Evolutionary conservation across 2,888 invertebrate species (phyloP), one percentile per base, ranked within the genome.

Genomic region (Sinohyriopsis cumingii): DNA sequence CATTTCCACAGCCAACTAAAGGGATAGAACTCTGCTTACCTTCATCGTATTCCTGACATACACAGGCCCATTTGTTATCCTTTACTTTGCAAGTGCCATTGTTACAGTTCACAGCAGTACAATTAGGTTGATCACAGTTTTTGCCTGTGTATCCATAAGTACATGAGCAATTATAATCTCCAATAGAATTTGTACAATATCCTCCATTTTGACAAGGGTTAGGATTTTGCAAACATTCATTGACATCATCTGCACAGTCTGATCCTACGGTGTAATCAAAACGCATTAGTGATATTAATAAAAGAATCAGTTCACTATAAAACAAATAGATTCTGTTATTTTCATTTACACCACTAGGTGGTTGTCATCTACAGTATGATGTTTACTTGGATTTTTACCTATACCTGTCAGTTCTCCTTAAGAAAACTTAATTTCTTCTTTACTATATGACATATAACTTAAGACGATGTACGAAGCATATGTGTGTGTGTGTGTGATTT

Each of bases 161-260:
- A 68, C 88, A 88, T 59, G 69, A 71, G 70, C 88, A 88, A 20
- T 69, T 72, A 74, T 81, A 87, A 55, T 67, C 73, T 1, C 86
- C 86, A 19, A 76, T 76, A 28, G 86, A 86, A 86, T 91, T 90
- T 15, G 90, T 81, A 80, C 93, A 93, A 3, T 86, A 90, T 3
- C 91, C 93, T 12, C 89, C 90, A 80, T 93, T 92, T 66, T 88
- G 80, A 77, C 93, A 93, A 19, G 91, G 90, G 76, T 88, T 61
- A 19, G 54, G 19, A 3, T 25, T 57, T 5, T 19, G 55, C 65
- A 54, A 25, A 72, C 80, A 80, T 66, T 83, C 80, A 63, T 83
- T 67, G 12, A 78, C 72, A 28, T 80, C 78, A 25, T 65, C 59
- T 20, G 78, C 73, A 74, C 83, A 83, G 61, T 77, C 68, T 18